Conservation (phyloP, 1,140 invertebrate species). For the Drosophila fuyamai region DNA sequence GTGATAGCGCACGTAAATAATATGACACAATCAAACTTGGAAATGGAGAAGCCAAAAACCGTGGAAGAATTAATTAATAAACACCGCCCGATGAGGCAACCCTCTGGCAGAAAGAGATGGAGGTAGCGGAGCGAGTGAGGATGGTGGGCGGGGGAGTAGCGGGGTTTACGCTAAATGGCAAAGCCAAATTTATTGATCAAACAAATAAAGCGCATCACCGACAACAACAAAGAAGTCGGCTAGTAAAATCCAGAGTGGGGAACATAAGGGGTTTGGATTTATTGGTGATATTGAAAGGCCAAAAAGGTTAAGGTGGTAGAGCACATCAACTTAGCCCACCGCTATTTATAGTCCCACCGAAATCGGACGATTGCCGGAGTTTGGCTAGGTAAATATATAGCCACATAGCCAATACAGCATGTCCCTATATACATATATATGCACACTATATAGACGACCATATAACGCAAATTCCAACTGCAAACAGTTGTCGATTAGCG, state of each 20-base stretch:
- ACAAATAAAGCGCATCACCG: slow-evolving; percentile 74
- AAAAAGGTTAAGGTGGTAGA: background rate
- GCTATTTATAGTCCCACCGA: slow-evolving; percentile 25
- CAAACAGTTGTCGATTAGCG: slow-evolving; percentile 72
- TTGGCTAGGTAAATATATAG: slow-evolving; percentile 15
- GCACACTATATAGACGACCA: slow-evolving; percentile 3
- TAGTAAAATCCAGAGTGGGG: slow-evolving; percentile 23
- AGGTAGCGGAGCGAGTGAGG: background rate
- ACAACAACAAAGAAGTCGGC: slow-evolving; percentile 1
- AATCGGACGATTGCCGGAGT: slow-evolving; percentile 9
- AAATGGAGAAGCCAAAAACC: slow-evolving; percentile 50
- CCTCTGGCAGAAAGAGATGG: slow-evolving; percentile 15
- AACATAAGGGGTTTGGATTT: slow-evolving; percentile 21
- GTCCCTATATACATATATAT: slow-evolving; percentile 2
- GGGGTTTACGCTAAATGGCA: slow-evolving; percentile 43
- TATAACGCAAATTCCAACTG: slow-evolving; percentile 66
- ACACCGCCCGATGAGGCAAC: slow-evolving; percentile 60
- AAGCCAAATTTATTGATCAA: slow-evolving; percentile 75
- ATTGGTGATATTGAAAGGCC: slow-evolving; percentile 7
- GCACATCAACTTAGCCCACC: background rate
- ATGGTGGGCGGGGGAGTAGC: too few relatives aligned
- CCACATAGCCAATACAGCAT: background rate
- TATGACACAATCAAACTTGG: slow-evolving; percentile 72
- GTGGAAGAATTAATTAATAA: slow-evolving; percentile 78
- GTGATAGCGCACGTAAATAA: slow-evolving; percentile 65